Evolutionary conservation across 37 sponge, comb jelly and placozoan species (phyloP), one percentile per base, ranked within the genome.

Genomic region (Tethya wilhelma): DNA sequence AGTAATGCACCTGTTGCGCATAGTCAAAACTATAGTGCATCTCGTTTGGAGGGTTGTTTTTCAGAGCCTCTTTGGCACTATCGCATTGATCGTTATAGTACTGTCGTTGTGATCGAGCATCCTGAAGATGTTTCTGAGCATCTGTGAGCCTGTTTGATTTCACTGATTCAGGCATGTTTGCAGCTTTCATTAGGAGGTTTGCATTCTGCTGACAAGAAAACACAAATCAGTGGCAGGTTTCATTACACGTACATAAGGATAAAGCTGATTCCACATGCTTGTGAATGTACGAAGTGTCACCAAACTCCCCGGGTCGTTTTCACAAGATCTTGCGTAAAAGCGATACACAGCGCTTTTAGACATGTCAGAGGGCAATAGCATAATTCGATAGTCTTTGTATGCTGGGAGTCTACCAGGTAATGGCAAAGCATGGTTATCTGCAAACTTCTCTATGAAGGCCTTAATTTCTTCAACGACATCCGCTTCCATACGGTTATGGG

Each of bases 21-120:
- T 68, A 79, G 59, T 79, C 80, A 55, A 79, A 79, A 67, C 70
- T 68, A 45, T 68, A 66, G n/a, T n/a, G n/a, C n/a, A n/a, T n/a
- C n/a, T n/a, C 53, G 53, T 19, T 49, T 49, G 9, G 14, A 19
- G 53, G 53, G 14, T 49, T 49, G 53, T 49, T 49, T 49, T 14
- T 14, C 14, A 9, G 14, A 49, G 63, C 28, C 28, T 60, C 28
- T 60, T 60, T 60, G 63, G 7, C n/a, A n/a, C n/a, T n/a, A n/a
- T n/a, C n/a, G 9, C 53, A 14, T 14, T 19, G 14, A 19, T 49
- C 9, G 14, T 49, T 14, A 49, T 49, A 19, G 53, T 14, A 49
- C n/a, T 49, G 14, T 49, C 19, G 26, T 25, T 23, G 64, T 62
- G 8, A 9, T 62, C 20, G 19, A 55, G 74, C 45, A n/a, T 12